Base-by-base conservation (phyloP, 2,113 vertebrate species). In the Aythya baeri region DNA sequence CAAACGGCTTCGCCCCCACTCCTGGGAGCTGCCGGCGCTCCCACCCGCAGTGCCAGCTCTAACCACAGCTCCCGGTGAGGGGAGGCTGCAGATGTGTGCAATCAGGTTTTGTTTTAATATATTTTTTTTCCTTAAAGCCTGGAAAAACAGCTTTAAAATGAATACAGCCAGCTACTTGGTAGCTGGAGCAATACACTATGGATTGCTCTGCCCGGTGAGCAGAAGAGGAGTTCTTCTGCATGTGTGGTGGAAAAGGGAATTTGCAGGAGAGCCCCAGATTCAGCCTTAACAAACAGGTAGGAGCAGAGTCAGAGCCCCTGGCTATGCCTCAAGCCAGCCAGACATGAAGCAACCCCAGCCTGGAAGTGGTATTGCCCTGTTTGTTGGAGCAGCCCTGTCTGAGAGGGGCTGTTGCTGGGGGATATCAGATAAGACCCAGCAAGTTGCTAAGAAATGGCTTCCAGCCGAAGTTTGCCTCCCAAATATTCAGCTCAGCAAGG, bases 111-210 rank as follows among this genome's bases (percentile, higher is more conserved):
- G 38, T 52, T 90, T 70, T 59, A 91, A 46, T 41, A 41, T 91
- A 26, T 62, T 90, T 92, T 49, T 49, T 49, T 93, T 55, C 72
- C 86, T 93, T 38, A 61, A 87, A 89, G 74, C 61, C 89, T 92
- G 89, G 31, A 78, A 82, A 92, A 87, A 38, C 66, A 72, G 52
- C 83, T 29, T 52, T 52, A 82, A 85, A 83, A 67, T 41, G 5
- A 75, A 71, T 71, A 71, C 91, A 86, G 83, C 5, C 50, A 74
- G 50, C 38, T 41, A 23, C 46, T 57, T 32, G n/a, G 44, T 65
- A 86, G 54, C 49, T 38, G 66, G 38, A 77, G 68, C 1, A 6
- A 52, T 44, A 23, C 88, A 77, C 32, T 50, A 7, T 26, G 17
- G 22, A 41, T 81, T 34, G 77, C 66, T 86, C 70, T 91, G 77